Conservation (phyloP, 2,113 vertebrate species). For the Catagonus wagneri region DNA sequence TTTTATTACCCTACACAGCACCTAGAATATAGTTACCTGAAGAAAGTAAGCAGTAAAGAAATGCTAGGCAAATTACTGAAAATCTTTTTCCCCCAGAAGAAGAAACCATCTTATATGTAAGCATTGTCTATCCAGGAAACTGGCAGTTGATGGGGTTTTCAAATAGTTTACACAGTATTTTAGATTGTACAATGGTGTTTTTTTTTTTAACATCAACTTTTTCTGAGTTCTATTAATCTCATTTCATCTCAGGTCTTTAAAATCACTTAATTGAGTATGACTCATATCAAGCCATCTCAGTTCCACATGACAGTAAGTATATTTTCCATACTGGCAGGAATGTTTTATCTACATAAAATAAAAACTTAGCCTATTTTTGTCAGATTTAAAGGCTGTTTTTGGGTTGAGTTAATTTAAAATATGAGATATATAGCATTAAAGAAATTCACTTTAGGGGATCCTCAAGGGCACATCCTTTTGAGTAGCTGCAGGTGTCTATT, state of each 20-base stretch:
- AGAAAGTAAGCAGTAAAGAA: not conserved
- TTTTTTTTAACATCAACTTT: not conserved
- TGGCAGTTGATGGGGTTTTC: not conserved
- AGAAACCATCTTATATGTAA: not conserved
- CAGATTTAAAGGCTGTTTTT: conserved; percentile 1
- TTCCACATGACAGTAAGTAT: not conserved
- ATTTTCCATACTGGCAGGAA: not conserved
- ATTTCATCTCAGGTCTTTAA: not conserved
- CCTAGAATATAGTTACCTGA: not conserved
- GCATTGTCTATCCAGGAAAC: not conserved
- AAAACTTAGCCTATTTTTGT: not conserved
- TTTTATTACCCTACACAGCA: not conserved
- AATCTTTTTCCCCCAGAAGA: not conserved
- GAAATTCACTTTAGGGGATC: conserved; percentile 9
- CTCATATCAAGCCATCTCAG: not conserved
- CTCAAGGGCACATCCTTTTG: not conserved
- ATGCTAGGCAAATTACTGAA: not conserved
- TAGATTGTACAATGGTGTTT: not conserved
- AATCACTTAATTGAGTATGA: not conserved
- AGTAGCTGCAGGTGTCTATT: conserved; percentile 65
- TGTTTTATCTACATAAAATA: not conserved
- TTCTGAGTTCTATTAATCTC: not conserved
- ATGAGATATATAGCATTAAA: not conserved
- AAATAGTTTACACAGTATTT: not conserved
- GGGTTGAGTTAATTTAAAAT: conserved; percentile 11